Evolutionary conservation across 2,113 vertebrate genomes (phyloP).

Genomic region (Chaetops frenatus): DNA sequence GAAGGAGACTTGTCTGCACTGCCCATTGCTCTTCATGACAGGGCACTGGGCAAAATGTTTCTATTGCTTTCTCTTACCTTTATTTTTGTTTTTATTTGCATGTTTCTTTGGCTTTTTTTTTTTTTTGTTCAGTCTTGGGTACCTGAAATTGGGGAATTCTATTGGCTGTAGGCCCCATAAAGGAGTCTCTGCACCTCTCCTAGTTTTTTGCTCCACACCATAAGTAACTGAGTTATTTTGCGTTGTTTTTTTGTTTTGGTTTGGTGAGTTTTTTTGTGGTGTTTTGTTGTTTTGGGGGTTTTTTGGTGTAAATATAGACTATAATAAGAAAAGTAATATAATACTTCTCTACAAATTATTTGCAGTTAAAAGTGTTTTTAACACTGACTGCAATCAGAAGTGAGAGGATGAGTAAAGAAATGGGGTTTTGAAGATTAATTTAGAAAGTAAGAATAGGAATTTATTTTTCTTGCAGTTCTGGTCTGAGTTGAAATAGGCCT

Average conservation of each 20-base stretch:
- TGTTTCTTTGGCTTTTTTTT: not conserved
- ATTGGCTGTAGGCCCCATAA: not conserved
- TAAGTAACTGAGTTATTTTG: not conserved
- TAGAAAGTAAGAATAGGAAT: not conserved
- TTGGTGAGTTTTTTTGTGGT: not conserved
- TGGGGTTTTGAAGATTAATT: not conserved
- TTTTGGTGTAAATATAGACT: not conserved
- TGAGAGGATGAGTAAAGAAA: not conserved
- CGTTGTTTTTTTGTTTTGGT: not conserved
- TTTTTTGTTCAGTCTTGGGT: rapidly evolving
- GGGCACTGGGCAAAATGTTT: not conserved
- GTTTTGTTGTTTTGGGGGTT: not conserved
- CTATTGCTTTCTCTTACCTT: not conserved
- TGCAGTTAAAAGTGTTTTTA: not conserved
- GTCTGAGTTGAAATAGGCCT: not conserved
- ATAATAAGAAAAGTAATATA: not conserved
- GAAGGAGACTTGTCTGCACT: not conserved
- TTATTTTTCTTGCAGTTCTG: not conserved
- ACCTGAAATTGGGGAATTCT: not conserved
- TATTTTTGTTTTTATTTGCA: not conserved
- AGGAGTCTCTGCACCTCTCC: not conserved
- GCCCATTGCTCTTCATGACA: not conserved
- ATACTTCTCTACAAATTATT: not conserved
- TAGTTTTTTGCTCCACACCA: not conserved
- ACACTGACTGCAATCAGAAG: not conserved